A percentile compares a stretch with the other conserved stretches of the same genome.
Conservation (phyloP, 1,140 invertebrate genomes). For the Wiebesia pumilae region DNA sequence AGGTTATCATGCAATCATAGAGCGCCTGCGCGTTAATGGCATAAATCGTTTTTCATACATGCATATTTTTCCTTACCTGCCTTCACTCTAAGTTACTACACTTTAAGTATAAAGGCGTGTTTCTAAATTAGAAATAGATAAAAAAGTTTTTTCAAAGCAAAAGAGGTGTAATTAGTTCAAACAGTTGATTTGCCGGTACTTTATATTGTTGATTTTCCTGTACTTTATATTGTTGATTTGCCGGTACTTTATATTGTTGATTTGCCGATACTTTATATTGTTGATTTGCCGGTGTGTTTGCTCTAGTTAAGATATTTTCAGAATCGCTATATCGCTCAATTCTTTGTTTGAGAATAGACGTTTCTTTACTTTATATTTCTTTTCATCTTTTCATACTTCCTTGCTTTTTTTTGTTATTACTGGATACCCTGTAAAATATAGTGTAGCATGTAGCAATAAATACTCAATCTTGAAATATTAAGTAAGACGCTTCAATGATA, state of each 20-base stretch:
- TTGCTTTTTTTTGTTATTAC: background rate
- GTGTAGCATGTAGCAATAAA: background rate
- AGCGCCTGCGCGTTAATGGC: background rate
- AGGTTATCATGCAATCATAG: background rate
- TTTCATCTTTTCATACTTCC: too few species aligned
- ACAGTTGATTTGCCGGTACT: constrained; percentile 13
- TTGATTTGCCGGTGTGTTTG: background rate
- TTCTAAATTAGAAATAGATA: background rate
- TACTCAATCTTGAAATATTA: background rate
- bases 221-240: constrained; percentile 11
- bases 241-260: constrained; percentile 3
- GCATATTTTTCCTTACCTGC: background rate
- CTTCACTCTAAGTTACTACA: background rate
- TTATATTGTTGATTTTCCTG: constrained; percentile 10
- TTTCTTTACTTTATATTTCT: constrained; percentile 20
- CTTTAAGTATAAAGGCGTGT: background rate
- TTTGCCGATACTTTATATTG: constrained; percentile 22
- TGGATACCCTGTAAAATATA: background rate
- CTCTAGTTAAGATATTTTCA: background rate
- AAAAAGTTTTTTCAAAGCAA: background rate
- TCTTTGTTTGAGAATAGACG: background rate
- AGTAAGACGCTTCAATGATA: background rate
- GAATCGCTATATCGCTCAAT: background rate
- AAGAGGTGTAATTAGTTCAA: background rate
- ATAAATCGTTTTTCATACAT: background rate